phyloP scores from a whole-genome alignment of 2,888 invertebrate species.

The Parnassius mnemosyne region DNA sequence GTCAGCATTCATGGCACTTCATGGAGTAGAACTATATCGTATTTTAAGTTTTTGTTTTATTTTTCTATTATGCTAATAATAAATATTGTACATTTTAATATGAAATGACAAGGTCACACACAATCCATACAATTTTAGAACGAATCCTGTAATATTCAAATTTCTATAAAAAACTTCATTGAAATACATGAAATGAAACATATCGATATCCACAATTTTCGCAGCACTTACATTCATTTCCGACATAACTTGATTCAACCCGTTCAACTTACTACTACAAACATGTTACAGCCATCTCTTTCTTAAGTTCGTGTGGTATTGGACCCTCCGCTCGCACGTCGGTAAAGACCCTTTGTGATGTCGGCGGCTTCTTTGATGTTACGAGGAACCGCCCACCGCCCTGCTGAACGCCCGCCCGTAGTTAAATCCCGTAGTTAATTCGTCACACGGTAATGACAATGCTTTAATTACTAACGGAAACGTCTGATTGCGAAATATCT shows the following conservation, averaged over 20 bases:
- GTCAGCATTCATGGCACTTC: too few relatives aligned
- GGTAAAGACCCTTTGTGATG: conserved; percentile 62
- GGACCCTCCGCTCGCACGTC: conserved; percentile 47
- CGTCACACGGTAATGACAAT: conserved; percentile 28
- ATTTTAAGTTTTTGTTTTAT: too few relatives aligned
- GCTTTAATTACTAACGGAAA: conserved; percentile 26
- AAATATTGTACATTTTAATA: too few relatives aligned
- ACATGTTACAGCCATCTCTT: conserved; percentile 48
- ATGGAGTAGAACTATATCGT: too few relatives aligned
- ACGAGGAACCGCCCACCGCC: conserved; percentile 59
- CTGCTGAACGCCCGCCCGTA: conserved; percentile 33
- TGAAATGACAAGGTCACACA: too few relatives aligned
- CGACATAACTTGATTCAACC: conserved; percentile 68
- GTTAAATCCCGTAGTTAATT: conserved; percentile 26
- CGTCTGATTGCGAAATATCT: conserved; percentile 23
- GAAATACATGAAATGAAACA: neutral
- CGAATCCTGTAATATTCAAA: too few relatives aligned
- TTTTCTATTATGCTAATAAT: too few relatives aligned
- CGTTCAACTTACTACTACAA: conserved; percentile 73
- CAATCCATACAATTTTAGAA: too few relatives aligned
- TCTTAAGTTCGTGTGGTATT: conserved; percentile 31
- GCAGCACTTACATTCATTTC: conserved; percentile 62
- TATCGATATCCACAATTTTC: conserved; percentile 37
- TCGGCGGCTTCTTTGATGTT: conserved; percentile 68
- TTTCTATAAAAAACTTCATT: too few relatives aligned